Conservation (phyloP, 2,797 vertebrate species). For the Tinamus major region DNA sequence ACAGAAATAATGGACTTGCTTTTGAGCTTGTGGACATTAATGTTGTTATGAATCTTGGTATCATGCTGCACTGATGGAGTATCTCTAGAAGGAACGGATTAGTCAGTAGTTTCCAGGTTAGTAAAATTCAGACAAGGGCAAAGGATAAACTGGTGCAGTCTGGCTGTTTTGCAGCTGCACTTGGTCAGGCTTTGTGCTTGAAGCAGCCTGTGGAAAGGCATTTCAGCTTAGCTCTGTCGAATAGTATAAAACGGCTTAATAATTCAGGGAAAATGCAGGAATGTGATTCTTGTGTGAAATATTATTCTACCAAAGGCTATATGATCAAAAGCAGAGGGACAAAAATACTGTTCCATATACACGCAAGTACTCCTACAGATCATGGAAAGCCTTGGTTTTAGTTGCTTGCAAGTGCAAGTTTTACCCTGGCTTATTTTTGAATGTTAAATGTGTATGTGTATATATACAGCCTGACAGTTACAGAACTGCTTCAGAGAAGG, state of each 20-base stretch:
- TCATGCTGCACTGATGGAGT: neutral
- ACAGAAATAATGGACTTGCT: neutral
- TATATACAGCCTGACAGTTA: neutral
- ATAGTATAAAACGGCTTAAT: neutral
- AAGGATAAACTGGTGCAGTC: neutral
- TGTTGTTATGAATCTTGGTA: neutral
- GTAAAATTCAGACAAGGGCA: neutral
- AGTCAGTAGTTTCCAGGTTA: neutral
- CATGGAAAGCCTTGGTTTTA: neutral
- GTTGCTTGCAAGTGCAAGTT: neutral
- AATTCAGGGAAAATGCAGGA: neutral
- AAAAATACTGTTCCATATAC: neutral
- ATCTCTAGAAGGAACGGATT: neutral
- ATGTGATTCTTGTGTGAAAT: neutral
- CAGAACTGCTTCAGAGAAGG: neutral
- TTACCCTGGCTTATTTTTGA: neutral
- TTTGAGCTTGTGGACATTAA: neutral
- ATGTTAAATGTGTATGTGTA: neutral
- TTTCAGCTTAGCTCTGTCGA: neutral
- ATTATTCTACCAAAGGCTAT: neutral
- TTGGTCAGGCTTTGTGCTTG: neutral
- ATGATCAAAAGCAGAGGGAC: fast-evolving
- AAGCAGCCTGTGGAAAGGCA: neutral
- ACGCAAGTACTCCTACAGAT: neutral
- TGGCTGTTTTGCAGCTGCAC: neutral